Evolutionary conservation across 2,888 invertebrate genomes (phyloP).

Genomic region (Ophion costatus): DNA sequence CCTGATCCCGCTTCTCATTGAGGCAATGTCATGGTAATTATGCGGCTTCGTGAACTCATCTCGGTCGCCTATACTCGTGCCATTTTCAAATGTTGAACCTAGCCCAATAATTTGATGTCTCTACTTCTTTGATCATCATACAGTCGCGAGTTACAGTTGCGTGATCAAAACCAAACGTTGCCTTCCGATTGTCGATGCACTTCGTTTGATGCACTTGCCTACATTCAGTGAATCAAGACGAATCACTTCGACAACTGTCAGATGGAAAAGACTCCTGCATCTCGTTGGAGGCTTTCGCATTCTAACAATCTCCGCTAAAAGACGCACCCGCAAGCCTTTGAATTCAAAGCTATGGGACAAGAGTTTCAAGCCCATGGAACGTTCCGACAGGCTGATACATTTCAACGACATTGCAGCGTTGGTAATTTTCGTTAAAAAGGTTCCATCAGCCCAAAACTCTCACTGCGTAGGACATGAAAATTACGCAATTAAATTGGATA

Average conservation of each 20-base stretch:
- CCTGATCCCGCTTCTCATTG: background rate
- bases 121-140: background rate
- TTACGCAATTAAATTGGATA: slow-evolving; percentile 23
- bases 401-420: background rate
- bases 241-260: too few relatives aligned
- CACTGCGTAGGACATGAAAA: background rate
- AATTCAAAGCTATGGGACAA: background rate
- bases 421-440: slow-evolving; percentile 2
- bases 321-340: background rate
- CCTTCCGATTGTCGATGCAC: background rate
- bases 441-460: background rate
- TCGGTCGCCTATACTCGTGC: background rate
- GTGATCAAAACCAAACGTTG: background rate
- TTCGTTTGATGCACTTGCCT: background rate
- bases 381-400: background rate
- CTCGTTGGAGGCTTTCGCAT: too few relatives aligned
- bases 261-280: too few relatives aligned
- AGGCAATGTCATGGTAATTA: background rate
- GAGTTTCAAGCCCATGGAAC: background rate
- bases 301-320: background rate
- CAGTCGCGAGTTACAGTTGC: background rate
- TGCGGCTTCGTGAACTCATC: background rate
- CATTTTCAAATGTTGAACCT: background rate
- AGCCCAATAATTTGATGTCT: background rate
- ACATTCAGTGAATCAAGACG: background rate